Conservation (phyloP, 2,797 vertebrate genomes). For the Apodemus agrarius region DNA sequence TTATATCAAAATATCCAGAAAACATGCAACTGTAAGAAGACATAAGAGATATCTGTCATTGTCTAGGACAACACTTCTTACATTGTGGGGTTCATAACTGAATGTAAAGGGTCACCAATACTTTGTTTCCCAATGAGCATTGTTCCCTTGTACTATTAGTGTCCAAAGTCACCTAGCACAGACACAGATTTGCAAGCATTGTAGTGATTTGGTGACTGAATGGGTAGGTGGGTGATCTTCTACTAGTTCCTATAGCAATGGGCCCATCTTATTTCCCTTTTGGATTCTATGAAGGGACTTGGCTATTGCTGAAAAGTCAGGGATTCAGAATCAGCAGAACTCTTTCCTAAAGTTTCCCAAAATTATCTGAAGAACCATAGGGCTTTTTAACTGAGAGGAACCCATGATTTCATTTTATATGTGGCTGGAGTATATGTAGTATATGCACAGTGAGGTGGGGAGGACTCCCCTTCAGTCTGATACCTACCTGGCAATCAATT, state of each 20-base stretch:
- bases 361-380: neutral
- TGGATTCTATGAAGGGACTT: neutral
- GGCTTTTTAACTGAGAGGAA: neutral
- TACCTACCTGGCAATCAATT: no score
- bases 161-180: neutral
- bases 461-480: neutral
- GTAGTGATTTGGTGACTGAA: neutral
- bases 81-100: neutral
- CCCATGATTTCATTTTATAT: neutral
- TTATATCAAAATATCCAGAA: neutral
- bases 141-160: neutral
- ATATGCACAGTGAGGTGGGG: neutral
- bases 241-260: neutral
- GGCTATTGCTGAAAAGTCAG: neutral
- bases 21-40: neutral
- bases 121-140: neutral
- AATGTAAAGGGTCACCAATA: neutral
- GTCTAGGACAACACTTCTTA: neutral
- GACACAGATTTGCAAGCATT: neutral
- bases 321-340: neutral
- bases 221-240: neutral
- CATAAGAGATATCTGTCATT: neutral
- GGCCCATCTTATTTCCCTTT: neutral
- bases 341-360: neutral
- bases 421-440: neutral